A percentile compares a stretch with the other conserved stretches of the same genome.
phyloP scores from a whole-genome alignment of 2,113 vertebrate genomes.

The Clarias magur region DNA sequence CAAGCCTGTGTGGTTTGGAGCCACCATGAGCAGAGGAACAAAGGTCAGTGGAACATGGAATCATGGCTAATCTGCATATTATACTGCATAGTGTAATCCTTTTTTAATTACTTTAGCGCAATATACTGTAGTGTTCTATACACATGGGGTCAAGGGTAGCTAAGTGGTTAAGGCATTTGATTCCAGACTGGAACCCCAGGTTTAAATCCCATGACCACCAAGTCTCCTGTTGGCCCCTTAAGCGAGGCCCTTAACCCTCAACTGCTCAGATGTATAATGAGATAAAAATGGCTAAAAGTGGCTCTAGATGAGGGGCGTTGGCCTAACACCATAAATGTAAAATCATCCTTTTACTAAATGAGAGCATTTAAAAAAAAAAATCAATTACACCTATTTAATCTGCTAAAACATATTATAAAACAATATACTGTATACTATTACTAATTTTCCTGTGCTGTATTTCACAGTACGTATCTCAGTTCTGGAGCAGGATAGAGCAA shows the following conservation, averaged over 20 bases:
- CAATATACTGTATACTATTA: background rate
- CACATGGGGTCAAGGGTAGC: background rate
- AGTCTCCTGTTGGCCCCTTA: too few species aligned
- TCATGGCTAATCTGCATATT: background rate
- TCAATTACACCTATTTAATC: background rate
- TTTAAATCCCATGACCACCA: too few species aligned
- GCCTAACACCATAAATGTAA: background rate
- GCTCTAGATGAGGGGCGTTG: too few species aligned
- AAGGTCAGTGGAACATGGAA: constrained; percentile 73
- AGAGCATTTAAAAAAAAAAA: background rate
- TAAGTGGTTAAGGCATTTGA: too few species aligned
- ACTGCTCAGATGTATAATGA: too few species aligned
- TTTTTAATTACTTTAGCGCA: background rate
- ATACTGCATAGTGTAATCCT: background rate
- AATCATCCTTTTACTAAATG: background rate
- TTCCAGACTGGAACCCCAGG: too few species aligned
- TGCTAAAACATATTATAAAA: background rate
- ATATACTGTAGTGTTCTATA: background rate
- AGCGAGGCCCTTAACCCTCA: too few species aligned
- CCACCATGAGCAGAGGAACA: constrained; percentile 85
- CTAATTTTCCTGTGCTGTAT: too few species aligned
- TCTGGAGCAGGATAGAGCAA: background rate
- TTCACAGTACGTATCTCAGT: background rate
- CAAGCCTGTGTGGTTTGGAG: constrained; percentile 90
- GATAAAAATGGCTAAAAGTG: too few species aligned